Evolutionary conservation across 2,797 vertebrate species (phyloP).

Genomic region (Sebastes taczanowskii): DNA sequence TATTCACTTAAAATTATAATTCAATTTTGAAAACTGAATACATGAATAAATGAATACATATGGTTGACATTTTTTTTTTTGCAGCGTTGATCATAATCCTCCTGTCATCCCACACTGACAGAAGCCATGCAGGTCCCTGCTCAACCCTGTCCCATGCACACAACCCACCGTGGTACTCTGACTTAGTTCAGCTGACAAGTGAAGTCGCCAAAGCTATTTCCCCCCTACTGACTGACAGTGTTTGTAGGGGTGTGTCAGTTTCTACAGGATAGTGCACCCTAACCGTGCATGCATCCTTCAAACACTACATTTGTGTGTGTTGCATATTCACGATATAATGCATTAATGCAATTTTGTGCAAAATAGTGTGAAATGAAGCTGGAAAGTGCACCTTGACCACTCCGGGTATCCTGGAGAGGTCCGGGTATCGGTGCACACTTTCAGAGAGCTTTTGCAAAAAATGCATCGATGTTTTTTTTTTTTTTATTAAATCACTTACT

Average conservation of each 20-base stretch:
- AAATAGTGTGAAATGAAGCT: not conserved
- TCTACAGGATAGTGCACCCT: conserved; percentile 30
- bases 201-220: conserved; percentile 47
- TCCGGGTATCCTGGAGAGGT: not conserved
- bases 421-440: conserved; percentile 33
- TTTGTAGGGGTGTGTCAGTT: conserved; percentile 70
- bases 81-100: conserved; percentile 27
- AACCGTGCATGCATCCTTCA: conserved; percentile 9
- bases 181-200: conserved; percentile 56
- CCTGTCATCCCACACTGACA: conserved; percentile 23
- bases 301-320: not conserved
- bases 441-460: conserved; percentile 22
- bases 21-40: conserved; percentile 3
- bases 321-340: not conserved
- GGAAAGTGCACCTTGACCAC: not conserved
- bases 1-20: not conserved
- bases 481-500: conserved; percentile 69
- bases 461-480: not conserved
- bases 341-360: not conserved
- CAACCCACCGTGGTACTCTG: conserved; percentile 28
- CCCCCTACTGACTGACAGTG: conserved; percentile 24
- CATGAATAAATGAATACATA: conserved; percentile 15
- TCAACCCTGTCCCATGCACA: not conserved
- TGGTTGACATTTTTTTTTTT: not conserved
- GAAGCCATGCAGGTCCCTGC: not conserved